phyloP scores from a whole-genome alignment of 2,113 vertebrate species.

The Salvelinus fontinalis region DNA sequence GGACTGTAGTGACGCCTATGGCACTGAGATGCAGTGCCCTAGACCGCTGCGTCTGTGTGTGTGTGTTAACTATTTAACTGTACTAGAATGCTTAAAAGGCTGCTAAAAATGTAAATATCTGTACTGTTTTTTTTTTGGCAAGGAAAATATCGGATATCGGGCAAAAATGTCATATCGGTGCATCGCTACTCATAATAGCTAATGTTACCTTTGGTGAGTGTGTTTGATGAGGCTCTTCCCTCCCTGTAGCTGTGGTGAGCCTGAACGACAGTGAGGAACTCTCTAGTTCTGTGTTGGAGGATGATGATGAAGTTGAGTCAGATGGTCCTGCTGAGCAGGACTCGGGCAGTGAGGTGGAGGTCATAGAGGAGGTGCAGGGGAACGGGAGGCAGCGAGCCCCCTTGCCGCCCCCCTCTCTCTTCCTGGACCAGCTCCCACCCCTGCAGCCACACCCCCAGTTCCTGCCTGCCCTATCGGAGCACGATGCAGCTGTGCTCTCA shows the following conservation, averaged over 20 bases:
- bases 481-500: slow-evolving; percentile 63
- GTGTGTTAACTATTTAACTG: too few relatives aligned
- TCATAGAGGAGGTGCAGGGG: slow-evolving; percentile 74
- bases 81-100: too few relatives aligned
- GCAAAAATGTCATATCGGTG: too few relatives aligned
- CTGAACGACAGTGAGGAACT: slow-evolving; percentile 75
- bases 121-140: too few relatives aligned
- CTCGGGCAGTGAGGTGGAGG: too few relatives aligned
- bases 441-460: slow-evolving; percentile 35
- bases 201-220: too few relatives aligned
- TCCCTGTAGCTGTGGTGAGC: slow-evolving; percentile 74
- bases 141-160: too few relatives aligned
- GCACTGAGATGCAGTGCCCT: too few relatives aligned
- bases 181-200: too few relatives aligned
- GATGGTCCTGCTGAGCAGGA: slow-evolving; percentile 21
- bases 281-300: slow-evolving; percentile 62
- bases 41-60: too few relatives aligned
- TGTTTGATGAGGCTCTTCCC: neutral
- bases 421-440: slow-evolving; percentile 55
- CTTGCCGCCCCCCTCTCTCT: slow-evolving; percentile 40
- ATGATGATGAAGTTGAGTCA: slow-evolving; percentile 49
- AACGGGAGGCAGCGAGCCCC: slow-evolving; percentile 57
- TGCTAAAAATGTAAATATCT: too few relatives aligned
- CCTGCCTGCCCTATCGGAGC: slow-evolving; percentile 44
- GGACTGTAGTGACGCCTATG: too few relatives aligned